Base-by-base conservation (phyloP, 1,140 invertebrate species). In the Aplysia californica region DNA sequence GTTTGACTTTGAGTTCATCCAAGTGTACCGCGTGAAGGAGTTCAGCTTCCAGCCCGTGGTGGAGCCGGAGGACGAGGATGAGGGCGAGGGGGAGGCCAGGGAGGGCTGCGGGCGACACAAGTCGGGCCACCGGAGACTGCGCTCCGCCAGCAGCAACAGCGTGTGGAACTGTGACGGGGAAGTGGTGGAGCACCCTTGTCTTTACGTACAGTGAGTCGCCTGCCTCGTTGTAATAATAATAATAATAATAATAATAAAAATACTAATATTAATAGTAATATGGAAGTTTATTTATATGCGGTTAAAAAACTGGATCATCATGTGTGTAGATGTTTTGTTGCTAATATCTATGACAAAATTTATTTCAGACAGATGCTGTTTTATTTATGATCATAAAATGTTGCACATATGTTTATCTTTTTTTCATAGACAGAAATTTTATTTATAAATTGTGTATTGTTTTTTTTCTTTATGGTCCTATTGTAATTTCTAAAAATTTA, bases 121-220 rank as follows among this genome's bases (percentile, higher is more conserved):
- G 59, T 69, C 21, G 38, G 66, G 56, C n/a, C 44, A 71, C 65
- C 66, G 55, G 33, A 29, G 50, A 26, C 39, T 76, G 70, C 58
- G 35, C 39, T 56, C 61, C 55, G 41, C 18, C 26, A 18, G 21
- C 6, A 64, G n/a, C 26, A 81, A 77, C 44, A 88, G 86, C 81
- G 92, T 94, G 29, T 96, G 95, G 95, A 96, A 96, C 85, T 96
- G 95, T 91, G 95, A 96, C 89, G 95, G 95, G 15, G 95, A 96
- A 88, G 90, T 96, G 26, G 89, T 96, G 59, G 90, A 92, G 39
- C 92, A 93, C 79, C 91, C 93, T 68, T 92, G 93, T 82, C 91
- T 95, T 55, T 92, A 92, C 81, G 93, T 95, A 80, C 94, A 93
- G 94, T 94, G 85, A 89, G 84, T 81, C 33, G n/a, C n/a, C n/a